Percentiles rank a stretch among this genome's conserved stretches.
Evolutionary conservation across 2,888 invertebrate species (phyloP).

Genomic region (Scrobipalpa atriplicella): DNA sequence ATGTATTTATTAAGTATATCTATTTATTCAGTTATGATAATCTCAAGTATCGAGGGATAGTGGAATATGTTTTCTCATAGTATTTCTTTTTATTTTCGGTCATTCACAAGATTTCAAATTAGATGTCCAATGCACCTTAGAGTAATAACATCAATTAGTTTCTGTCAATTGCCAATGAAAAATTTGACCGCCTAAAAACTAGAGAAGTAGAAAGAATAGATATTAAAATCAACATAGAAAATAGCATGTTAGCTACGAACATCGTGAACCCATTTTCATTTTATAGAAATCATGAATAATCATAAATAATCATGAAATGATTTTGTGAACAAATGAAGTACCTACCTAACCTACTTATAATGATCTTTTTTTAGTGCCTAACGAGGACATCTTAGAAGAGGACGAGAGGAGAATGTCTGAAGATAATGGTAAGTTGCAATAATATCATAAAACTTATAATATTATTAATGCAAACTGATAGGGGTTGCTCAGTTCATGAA

Average conservation of each 20-base stretch:
- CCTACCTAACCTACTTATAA: no score
- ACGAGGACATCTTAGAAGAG: slow-evolving; percentile 79
- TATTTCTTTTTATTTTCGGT: background rate
- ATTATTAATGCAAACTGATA: no score
- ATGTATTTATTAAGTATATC: background rate
- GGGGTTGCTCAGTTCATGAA: no score
- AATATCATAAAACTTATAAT: background rate
- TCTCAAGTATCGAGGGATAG: background rate
- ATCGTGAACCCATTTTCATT: background rate
- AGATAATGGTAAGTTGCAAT: slow-evolving; percentile 62
- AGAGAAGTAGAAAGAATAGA: background rate
- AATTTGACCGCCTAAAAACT: background rate
- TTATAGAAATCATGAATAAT: no score
- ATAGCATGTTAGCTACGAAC: slow-evolving; percentile 2
- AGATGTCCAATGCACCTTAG: background rate
- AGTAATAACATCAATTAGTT: background rate
- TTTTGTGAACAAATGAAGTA: no score
- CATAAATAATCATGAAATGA: no score
- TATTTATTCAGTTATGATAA: background rate
- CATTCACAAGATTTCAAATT: background rate
- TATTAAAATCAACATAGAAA: background rate
- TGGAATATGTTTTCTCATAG: background rate
- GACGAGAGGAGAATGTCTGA: slow-evolving; percentile 76
- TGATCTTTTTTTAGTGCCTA: slow-evolving; percentile 63
- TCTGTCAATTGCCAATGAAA: background rate